phyloP scores from a whole-genome alignment of 2,797 vertebrate genomes.

The Oryzias sinensis region DNA sequence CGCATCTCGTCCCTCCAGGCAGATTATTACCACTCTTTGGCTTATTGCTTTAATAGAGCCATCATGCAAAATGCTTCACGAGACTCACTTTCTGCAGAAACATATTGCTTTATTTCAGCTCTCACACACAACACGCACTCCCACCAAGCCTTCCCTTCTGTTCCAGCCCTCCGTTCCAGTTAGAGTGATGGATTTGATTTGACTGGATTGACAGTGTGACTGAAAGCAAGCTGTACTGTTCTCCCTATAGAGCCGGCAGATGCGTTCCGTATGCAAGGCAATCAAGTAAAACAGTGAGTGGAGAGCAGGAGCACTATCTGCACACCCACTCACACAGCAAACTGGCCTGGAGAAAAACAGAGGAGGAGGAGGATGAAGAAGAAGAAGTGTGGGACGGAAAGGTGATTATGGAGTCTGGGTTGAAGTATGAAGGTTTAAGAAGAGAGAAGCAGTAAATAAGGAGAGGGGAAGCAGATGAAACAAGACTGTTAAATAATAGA shows the following conservation, averaged over 20 bases:
- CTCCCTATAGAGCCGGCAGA: slow-evolving; percentile 23
- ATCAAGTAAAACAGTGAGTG: slow-evolving; percentile 44
- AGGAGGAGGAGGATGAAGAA: slow-evolving; percentile 35
- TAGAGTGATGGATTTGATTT: slow-evolving; percentile 14
- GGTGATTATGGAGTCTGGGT: slow-evolving; percentile 35
- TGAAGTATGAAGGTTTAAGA: slow-evolving; percentile 22
- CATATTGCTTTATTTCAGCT: not conserved
- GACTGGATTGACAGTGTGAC: slow-evolving; percentile 55
- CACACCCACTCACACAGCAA: slow-evolving; percentile 41
- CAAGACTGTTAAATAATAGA: slow-evolving; percentile 19
- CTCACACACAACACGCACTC: slow-evolving; percentile 3
- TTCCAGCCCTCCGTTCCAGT: slow-evolving; percentile 3
- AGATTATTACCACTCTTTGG: slow-evolving; percentile 46
- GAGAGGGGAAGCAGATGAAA: slow-evolving; percentile 9
- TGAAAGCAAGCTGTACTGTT: slow-evolving; percentile 40
- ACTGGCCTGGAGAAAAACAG: slow-evolving; percentile 28
- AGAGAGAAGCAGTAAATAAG: slow-evolving; percentile 39
- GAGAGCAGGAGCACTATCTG: slow-evolving; percentile 28
- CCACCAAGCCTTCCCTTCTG: slow-evolving; percentile 2
- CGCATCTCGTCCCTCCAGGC: slow-evolving; percentile 46
- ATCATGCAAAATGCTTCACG: slow-evolving; percentile 23
- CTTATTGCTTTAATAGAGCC: slow-evolving; percentile 61
- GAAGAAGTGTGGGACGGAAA: slow-evolving; percentile 36
- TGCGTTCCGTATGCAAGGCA: slow-evolving; percentile 40
- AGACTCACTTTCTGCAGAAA: slow-evolving; percentile 10